phyloP scores from a whole-genome alignment of 2,113 vertebrate species.

The Paratilapia polleni region DNA sequence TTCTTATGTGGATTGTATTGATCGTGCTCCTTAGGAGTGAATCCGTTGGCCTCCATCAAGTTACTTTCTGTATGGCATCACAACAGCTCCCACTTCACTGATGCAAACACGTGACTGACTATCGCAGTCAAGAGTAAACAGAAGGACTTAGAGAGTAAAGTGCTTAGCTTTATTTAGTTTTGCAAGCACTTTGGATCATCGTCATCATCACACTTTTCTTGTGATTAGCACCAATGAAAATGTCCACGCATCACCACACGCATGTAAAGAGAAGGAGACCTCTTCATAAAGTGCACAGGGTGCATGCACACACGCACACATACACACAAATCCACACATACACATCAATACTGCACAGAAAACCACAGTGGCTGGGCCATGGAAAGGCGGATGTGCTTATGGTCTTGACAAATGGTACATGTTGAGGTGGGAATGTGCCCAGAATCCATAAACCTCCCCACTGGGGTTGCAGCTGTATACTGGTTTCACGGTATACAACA shows the following conservation, averaged over 20 bases:
- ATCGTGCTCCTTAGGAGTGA: conserved; percentile 24
- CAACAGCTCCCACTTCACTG: conserved; percentile 8
- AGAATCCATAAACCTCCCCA: conserved; percentile 63
- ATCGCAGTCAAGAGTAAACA: conserved; percentile 42
- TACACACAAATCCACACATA: conserved; percentile 41
- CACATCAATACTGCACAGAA: conserved; percentile 71
- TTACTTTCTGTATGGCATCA: conserved; percentile 5
- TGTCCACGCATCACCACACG: conserved; percentile 70
- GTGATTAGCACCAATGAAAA: conserved; percentile 79
- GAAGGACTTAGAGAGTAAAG: conserved; percentile 65
- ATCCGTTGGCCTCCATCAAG: background rate
- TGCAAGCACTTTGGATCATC: conserved; percentile 74
- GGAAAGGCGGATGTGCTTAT: conserved; percentile 76
- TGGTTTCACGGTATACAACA: background rate
- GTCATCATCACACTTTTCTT: conserved; percentile 52
- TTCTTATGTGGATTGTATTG: conserved; percentile 11
- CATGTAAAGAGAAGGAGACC: conserved; percentile 69
- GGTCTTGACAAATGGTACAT: conserved; percentile 74
- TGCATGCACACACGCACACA: conserved; percentile 51
- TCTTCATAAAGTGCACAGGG: conserved; percentile 76
- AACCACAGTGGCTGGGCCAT: conserved; percentile 76
- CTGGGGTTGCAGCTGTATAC: background rate
- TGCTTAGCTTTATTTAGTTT: conserved; percentile 73
- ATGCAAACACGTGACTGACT: conserved; percentile 27
- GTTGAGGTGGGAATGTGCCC: conserved; percentile 58